A percentile compares a stretch with the other conserved stretches of the same genome.
Evolutionary conservation across 1,140 invertebrate genomes (phyloP).

Genomic region (Venturia canescens): DNA sequence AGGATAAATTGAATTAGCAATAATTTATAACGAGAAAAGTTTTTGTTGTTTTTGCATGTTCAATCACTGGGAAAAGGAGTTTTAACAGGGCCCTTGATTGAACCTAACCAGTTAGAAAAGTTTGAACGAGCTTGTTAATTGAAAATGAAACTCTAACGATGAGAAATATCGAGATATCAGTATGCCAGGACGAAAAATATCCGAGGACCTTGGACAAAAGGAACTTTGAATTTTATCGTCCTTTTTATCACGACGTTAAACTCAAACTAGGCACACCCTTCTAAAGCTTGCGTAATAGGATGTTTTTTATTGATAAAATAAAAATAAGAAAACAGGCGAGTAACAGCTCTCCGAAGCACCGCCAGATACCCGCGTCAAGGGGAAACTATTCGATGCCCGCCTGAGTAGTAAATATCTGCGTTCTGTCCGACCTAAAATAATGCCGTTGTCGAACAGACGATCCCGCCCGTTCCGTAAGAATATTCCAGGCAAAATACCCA

Average conservation of each 20-base stretch:
- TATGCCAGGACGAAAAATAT: not conserved
- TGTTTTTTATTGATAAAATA: slow-evolving; percentile 4
- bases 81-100: not conserved
- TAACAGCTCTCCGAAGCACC: not conserved
- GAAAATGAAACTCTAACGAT: not conserved
- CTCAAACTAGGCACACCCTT: not conserved
- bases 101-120: not conserved
- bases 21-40: no score
- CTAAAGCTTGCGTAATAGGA: not conserved
- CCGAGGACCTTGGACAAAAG: not conserved
- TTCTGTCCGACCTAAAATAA: not conserved
- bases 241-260: not conserved
- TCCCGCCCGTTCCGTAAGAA: not conserved
- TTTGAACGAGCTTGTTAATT: not conserved
- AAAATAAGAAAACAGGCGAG: no score
- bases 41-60: no score
- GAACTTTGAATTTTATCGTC: not conserved
- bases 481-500: not conserved
- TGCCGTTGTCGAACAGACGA: not conserved
- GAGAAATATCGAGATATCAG: not conserved
- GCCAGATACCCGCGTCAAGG: not conserved
- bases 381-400: not conserved
- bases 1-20: no score
- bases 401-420: not conserved
- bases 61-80: not conserved